These are phyloP conservation scores for Saxidomus purpurata DNA, from an alignment of 1,140 invertebrate species.

Conservation along the genomic window DNA sequence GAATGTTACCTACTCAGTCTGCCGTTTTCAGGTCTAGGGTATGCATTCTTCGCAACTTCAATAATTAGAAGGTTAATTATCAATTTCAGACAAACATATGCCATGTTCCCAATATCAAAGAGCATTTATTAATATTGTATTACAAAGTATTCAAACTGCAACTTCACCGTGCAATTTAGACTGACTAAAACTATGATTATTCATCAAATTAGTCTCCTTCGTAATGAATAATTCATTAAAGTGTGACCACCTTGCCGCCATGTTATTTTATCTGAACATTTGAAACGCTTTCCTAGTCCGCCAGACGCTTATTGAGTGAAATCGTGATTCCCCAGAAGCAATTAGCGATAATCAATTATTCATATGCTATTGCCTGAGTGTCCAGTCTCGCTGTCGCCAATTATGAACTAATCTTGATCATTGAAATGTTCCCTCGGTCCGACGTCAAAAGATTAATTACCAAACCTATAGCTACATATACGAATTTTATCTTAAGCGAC, in stretches of 20 bases:
- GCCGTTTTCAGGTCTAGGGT: too few species aligned
- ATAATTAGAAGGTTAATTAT: background rate
- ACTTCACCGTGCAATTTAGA: background rate
- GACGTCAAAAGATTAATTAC: conserved; percentile 28
- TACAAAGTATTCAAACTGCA: background rate
- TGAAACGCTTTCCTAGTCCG: background rate
- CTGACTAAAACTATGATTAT: background rate
- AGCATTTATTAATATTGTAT: background rate
- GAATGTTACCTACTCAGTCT: too few species aligned
- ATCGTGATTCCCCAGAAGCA: conserved; percentile 33
- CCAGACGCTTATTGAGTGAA: conserved; percentile 20
- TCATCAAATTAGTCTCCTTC: background rate
- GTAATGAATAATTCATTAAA: conserved; percentile 23
- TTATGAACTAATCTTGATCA: conserved; percentile 27
- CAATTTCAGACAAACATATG: background rate
- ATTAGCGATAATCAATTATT: conserved; percentile 39
- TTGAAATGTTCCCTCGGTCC: conserved; percentile 9
- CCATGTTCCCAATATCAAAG: background rate
- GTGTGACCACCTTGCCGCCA: conserved; percentile 22
- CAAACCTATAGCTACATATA: background rate
- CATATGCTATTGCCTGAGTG: conserved; percentile 29
- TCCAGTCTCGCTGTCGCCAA: conserved; percentile 19
- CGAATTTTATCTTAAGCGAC: conserved; percentile 13
- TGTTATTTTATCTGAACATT: background rate
- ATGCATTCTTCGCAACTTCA: background rate